Evolutionary conservation across 2,797 vertebrate species (phyloP).

Genomic region (Adrianichthys oophorus): DNA sequence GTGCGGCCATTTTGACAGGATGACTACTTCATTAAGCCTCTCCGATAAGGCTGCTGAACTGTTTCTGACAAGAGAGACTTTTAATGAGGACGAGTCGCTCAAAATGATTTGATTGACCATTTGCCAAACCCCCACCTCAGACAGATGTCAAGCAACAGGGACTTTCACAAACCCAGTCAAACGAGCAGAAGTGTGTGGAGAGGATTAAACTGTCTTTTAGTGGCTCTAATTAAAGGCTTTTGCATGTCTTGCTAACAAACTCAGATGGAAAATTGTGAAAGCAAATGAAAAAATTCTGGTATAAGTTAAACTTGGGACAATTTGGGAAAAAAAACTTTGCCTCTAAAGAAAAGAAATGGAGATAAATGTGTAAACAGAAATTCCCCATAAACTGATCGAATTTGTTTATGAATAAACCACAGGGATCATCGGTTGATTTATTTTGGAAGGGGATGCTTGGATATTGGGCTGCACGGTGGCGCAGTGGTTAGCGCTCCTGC

Average conservation of each 20-base stretch:
- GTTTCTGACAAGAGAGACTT: conserved; percentile 6
- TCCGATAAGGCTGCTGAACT: conserved; percentile 2
- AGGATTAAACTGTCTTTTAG: neutral
- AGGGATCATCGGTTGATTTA: no score
- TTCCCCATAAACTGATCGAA: no score
- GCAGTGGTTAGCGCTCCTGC: no score
- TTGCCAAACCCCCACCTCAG: neutral
- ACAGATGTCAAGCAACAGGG: neutral
- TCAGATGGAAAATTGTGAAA: neutral
- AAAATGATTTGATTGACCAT: neutral
- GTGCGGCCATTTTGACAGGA: conserved; percentile 21
- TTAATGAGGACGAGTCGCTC: conserved; percentile 10
- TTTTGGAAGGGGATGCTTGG: no score
- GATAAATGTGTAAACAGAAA: no score
- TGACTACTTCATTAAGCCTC: conserved; percentile 8
- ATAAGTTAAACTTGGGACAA: neutral
- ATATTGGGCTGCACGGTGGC: no score
- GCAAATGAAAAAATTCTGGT: neutral
- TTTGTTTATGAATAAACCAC: no score
- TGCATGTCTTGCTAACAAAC: neutral
- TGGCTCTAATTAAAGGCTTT: neutral
- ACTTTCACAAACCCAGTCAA: neutral
- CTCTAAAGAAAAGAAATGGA: no score
- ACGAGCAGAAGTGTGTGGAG: neutral
- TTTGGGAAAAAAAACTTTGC: neutral